phyloP scores from a whole-genome alignment of 2,888 invertebrate species.

The Sepiola atlantica region DNA sequence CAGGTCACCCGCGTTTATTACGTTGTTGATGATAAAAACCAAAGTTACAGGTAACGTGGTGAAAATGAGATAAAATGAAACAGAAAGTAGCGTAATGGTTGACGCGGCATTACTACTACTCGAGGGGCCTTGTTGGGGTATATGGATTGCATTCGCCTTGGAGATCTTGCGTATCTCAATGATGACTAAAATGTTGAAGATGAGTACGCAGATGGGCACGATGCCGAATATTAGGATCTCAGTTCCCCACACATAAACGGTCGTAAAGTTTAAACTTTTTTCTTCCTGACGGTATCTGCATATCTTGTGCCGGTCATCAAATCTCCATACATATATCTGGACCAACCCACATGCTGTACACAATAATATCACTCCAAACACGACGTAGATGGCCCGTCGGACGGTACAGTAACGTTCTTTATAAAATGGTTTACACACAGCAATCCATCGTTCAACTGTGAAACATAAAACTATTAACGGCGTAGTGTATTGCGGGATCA shows the following conservation, averaged over 20 bases:
- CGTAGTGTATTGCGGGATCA: conserved; percentile 70
- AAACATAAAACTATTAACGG: conserved; percentile 74
- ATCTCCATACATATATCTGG: conserved; percentile 72
- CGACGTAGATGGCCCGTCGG: conserved; percentile 64
- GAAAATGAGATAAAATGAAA: conserved; percentile 74
- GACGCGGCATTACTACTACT: conserved; percentile 66
- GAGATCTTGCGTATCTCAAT: conserved; percentile 69
- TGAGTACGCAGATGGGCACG: conserved; percentile 69
- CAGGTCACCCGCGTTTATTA: conserved; percentile 61
- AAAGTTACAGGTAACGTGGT: conserved; percentile 73
- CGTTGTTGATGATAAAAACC: conserved; percentile 64
- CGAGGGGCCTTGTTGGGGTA: conserved; percentile 50
- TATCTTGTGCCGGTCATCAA: conserved; percentile 56
- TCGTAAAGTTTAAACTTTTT: conserved; percentile 59
- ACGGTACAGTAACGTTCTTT: conserved; percentile 71
- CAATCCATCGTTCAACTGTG: conserved; percentile 73
- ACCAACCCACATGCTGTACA: conserved; percentile 60
- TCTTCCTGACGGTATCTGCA: conserved; percentile 61
- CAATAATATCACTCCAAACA: conserved; percentile 44
- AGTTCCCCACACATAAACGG: conserved; percentile 70
- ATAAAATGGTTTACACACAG: conserved; percentile 70
- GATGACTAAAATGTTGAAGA: conserved; percentile 73
- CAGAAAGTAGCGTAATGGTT: conserved; percentile 72
- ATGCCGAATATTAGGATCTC: conserved; percentile 70
- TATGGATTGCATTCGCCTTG: conserved; percentile 59